phyloP scores from a whole-genome alignment of 2,888 invertebrate species.

The Lepetodrilus schrolli region DNA sequence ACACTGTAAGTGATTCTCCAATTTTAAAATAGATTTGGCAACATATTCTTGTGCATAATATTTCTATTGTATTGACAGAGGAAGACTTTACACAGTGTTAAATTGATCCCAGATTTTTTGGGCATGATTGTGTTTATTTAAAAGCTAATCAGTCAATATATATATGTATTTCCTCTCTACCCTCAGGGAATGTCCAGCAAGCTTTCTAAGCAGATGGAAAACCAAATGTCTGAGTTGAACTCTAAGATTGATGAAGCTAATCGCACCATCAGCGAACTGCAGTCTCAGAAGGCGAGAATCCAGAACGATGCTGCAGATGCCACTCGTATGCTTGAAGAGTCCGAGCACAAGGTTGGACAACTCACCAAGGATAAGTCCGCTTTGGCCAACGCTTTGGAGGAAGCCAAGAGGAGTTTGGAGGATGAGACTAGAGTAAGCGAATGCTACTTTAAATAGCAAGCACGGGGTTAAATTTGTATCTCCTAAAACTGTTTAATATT shows the following conservation, averaged over 20 bases:
- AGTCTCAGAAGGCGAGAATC: constrained; percentile 89
- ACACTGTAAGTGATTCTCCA: not conserved
- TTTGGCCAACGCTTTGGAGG: constrained; percentile 95
- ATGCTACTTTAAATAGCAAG: too few relatives aligned
- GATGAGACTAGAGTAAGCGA: constrained; percentile 86
- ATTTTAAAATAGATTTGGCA: too few relatives aligned
- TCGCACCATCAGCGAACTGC: constrained; percentile 95
- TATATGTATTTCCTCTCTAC: not conserved
- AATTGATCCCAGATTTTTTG: too few relatives aligned
- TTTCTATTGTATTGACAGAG: not conserved
- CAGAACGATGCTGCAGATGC: constrained; percentile 98
- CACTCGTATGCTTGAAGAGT: constrained; percentile 96
- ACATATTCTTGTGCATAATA: too few relatives aligned
- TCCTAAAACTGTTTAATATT: too few relatives aligned
- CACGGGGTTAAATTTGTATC: too few relatives aligned
- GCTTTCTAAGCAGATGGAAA: constrained; percentile 97
- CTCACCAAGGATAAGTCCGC: constrained; percentile 93
- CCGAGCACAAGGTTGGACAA: constrained; percentile 96
- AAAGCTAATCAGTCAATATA: not conserved
- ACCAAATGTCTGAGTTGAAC: constrained; percentile 95
- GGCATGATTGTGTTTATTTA: too few relatives aligned
- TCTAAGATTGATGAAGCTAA: constrained; percentile 97
- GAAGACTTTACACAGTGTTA: not conserved
- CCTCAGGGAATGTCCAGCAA: constrained; percentile 95
- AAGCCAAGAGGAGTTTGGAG: constrained; percentile 97